Base-by-base conservation (phyloP, 2,797 vertebrate genomes). In the Karalla daura region DNA sequence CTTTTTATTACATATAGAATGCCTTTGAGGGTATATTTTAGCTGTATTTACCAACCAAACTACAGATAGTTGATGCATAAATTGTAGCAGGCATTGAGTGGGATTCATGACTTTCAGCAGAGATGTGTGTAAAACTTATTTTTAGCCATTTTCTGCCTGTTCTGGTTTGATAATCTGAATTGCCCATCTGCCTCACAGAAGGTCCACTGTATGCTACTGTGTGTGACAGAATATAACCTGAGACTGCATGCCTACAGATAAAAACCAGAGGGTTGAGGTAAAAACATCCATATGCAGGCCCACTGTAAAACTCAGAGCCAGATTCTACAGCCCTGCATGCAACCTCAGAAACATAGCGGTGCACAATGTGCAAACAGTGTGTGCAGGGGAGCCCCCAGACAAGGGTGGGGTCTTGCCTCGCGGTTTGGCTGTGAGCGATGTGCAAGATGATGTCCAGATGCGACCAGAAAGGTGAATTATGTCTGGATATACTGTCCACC, bases 351-450 rank as follows among this genome's bases (percentile, higher is more conserved):
- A 30, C 50, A 50, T 23, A 35, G 50, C 8, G 60, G 36, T 11
- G 66, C 23, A 49, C 25, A 43, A 23, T 33, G 50, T 59, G 41
- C 73, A 63, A 35, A 30, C 15, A 61, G 65, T 54, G 44, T 63
- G 46, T 43, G 32, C 47, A 60, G 46, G 43, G 40, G 70, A 60
- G 59, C 46, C 70, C 69, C 27, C 47, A 70, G 55, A 71, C 67
- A 18, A 60, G 66, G 70, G 72, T 44, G 86, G 52, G 63, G 56
- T 21, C 44, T 36, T 49, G 75, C 35, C 35, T 45, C 30, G 68
- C 63, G 69, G 56, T 81, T 69, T 67, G 17, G 24, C 54, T 53
- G 44, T 15, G 46, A 56, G 35, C 18, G n/a, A 44, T 54, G 33
- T 33, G 45, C 46, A 50, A 30, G 12, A 58, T 39, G 45, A 47